A percentile compares a stretch with the other conserved stretches of the same genome.
Conservation (phyloP, 2,888 invertebrate genomes). For the Altica lythri region DNA sequence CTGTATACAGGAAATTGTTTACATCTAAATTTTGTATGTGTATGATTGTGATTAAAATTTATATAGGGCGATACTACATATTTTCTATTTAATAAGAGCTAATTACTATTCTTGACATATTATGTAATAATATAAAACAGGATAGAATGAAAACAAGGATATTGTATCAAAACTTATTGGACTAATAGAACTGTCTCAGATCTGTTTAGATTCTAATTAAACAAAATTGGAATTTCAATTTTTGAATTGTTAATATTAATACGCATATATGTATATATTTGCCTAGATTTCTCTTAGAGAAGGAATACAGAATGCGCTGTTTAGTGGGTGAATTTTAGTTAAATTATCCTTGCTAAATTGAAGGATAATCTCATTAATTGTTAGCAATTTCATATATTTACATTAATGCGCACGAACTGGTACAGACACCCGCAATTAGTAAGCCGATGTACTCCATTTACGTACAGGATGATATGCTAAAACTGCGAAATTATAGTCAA, state of each 20-base stretch:
- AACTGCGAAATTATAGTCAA: not conserved
- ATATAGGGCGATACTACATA: not conserved
- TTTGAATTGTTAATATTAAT: no score
- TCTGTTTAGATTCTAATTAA: no score
- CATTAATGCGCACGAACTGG: conserved; percentile 28
- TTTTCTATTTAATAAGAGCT: no score
- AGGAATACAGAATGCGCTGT: not conserved
- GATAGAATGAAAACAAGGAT: no score
- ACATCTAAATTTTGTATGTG: not conserved
- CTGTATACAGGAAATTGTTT: conserved; percentile 5
- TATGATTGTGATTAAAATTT: not conserved
- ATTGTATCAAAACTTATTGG: no score
- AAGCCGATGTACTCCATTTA: conserved; percentile 8
- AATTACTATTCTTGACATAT: no score
- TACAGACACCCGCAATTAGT: conserved; percentile 18
- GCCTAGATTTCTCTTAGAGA: not conserved
- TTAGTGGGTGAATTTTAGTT: conserved; percentile 9
- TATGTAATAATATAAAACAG: no score
- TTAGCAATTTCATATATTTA: conserved; percentile 33
- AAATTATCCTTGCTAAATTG: conserved; percentile 28
- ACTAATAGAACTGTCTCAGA: no score
- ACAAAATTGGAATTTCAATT: no score
- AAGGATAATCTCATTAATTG: conserved; percentile 34
- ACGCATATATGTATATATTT: no score
- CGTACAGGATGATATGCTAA: conserved; percentile 14